Base-by-base conservation (phyloP, 2,888 invertebrate species). In the Lithophane leautieri region DNA sequence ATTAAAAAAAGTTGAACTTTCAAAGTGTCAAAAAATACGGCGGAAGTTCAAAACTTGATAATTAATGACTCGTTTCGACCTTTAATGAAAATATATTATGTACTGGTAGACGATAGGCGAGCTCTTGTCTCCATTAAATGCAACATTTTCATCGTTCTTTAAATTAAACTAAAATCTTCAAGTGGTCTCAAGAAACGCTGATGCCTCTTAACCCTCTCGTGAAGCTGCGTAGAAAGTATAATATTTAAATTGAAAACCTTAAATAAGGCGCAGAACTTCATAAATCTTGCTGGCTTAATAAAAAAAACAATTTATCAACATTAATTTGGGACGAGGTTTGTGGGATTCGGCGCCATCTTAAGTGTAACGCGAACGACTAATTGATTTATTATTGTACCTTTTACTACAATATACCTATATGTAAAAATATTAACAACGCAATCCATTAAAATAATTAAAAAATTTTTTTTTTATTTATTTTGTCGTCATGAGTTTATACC, bases 361-460 rank as follows among this genome's bases (percentile, higher is more conserved):
- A 81, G 70, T 74, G 78, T 78, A 78, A 84, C 77, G 66, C 60
- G 65, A 52, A 81, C 61, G 58, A 79, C 81, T 86, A 86, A 87
- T 85, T 87, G 82, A 86, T 86, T 87, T 88, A 86, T 79, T 77
- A 86, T 79, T 81, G 76, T 88, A 86, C 77, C 73, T 76, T 70
- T 58, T 81, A 82, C 74, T 77, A 73, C 67, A 65, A 77, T 88
- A 65, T 76, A 67, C 22, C 28, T 67, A 74, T 70, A 73, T 86
- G 78, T 85, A 83, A 86, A 82, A 83, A 78, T 79, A 84, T 86
- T 82, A 86, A 87, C 74, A 86, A 86, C 73, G 78, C 79, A 85
- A 88, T 82, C 74, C 83, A 81, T 76, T 86, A 79, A 80, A 86
- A 79, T 82, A 63, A 79, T 79, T 78, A 74, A 68, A 76, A 75